Conservation (phyloP, 2,113 vertebrate species). For the Illadopsis cleaveri region DNA sequence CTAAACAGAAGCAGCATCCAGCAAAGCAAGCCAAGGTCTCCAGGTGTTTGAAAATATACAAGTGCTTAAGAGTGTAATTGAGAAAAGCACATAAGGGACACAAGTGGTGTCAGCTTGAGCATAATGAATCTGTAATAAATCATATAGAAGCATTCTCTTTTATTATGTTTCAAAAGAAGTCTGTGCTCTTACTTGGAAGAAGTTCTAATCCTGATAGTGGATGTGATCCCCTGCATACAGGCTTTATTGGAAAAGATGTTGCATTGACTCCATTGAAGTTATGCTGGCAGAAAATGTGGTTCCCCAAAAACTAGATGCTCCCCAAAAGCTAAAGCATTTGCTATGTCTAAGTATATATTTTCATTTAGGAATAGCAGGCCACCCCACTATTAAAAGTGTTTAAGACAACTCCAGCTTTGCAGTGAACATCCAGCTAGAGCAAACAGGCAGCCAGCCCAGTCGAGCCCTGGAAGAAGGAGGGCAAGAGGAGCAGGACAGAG, state of each 20-base stretch:
- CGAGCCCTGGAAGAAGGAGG: neutral
- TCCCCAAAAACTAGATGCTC: neutral
- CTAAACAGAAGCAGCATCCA: neutral
- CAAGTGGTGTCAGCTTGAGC: neutral
- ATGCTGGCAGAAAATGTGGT: neutral
- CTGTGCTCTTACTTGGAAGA: neutral
- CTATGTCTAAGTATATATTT: neutral
- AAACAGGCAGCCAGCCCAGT: neutral
- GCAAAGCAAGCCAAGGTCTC: neutral
- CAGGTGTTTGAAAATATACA: neutral
- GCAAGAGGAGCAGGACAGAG: neutral
- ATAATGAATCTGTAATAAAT: neutral
- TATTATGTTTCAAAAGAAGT: neutral
- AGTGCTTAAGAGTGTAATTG: neutral
- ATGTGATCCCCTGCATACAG: rapidly evolving
- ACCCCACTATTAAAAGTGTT: neutral
- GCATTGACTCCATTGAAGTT: neutral
- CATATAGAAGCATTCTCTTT: neutral
- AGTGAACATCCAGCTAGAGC: neutral
- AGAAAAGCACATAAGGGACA: neutral
- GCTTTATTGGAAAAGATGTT: neutral
- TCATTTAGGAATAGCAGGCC: neutral
- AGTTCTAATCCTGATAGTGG: neutral
- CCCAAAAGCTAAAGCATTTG: neutral
- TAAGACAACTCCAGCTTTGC: neutral